A percentile compares a stretch with the other conserved stretches of the same genome.
phyloP scores from a whole-genome alignment of 1,140 invertebrate species.

The Zaprionus taronus region DNA sequence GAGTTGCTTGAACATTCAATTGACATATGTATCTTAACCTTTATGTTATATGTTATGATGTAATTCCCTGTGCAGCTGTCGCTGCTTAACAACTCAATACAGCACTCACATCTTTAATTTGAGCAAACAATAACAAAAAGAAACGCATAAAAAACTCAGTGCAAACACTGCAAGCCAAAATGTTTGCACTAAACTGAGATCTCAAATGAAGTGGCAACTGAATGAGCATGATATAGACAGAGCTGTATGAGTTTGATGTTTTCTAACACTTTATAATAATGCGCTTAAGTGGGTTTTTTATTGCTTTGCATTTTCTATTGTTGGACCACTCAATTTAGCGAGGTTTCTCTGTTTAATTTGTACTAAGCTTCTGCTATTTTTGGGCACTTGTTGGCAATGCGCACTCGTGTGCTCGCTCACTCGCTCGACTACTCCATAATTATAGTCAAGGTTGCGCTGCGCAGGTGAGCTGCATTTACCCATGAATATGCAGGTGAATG shows the following conservation, averaged over 20 bases:
- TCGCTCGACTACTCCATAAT: slow-evolving; percentile 33
- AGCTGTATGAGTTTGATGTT: not conserved
- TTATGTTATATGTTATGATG: slow-evolving; percentile 27
- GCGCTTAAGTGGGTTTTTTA: not conserved
- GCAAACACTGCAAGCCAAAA: slow-evolving; percentile 26
- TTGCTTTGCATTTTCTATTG: not conserved
- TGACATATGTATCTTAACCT: slow-evolving; percentile 51
- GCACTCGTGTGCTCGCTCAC: not conserved
- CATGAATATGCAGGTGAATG: slow-evolving; percentile 16
- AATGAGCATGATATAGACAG: not conserved
- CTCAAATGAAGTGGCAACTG: not conserved
- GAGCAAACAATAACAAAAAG: slow-evolving; percentile 10
- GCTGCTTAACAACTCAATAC: slow-evolving; percentile 39
- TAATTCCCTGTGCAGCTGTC: slow-evolving; percentile 28
- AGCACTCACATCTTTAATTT: slow-evolving; percentile 23
- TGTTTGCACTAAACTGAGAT: not conserved
- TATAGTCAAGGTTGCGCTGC: slow-evolving; percentile 37
- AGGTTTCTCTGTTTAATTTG: slow-evolving; percentile 4
- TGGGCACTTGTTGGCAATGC: slow-evolving; percentile 4
- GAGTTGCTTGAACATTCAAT: slow-evolving; percentile 40
- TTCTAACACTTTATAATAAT: not conserved
- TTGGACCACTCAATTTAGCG: not conserved
- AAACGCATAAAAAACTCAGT: slow-evolving; percentile 3
- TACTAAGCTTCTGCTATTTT: slow-evolving; percentile 19
- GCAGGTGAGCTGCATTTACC: slow-evolving; percentile 4